Evolutionary conservation across 1,140 invertebrate genomes (phyloP), one percentile per base, ranked within the genome.

Genomic region (Laodelphax striatellus): DNA sequence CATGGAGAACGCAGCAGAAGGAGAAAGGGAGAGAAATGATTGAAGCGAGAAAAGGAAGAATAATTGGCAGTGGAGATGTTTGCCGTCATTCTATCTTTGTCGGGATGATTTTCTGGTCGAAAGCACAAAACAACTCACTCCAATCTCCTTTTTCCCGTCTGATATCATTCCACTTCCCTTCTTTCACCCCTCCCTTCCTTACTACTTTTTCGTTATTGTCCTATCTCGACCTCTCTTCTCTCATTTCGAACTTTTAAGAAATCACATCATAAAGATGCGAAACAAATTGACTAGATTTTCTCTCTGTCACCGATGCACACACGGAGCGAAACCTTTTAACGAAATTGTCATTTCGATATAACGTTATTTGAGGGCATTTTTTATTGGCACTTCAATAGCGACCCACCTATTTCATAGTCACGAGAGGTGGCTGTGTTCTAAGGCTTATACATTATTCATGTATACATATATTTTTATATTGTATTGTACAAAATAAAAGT

Each of bases 21-120:
- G 46, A 11, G 16, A 10, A 28, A 50, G 46, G 4, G 52, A 28
- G 28, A 17, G 42, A 24, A 50, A 50, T 11, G 43, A 28, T 28
- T 31, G 31, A 55, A 16, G 21, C 19, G 21, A 54, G 38, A 55
- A 46, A 55, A 44, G 24, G 50, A 46, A 52, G 52, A 57, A 44
- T 60, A 60, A 61, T 57, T 57, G 62, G 19, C 24, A 56, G 42
- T 42, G 21, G 54, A 14, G 34, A 28, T 28, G 57, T 54, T 52
- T 55, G 24, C 28, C 34, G 34, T 53, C 22, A 54, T 50, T 61
- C 44, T 41, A 46, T 17, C 46, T 22, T 17, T 17, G 16, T 50
- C 46, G 3, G 46, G 61, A 60, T 64, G 58, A 62, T 64, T 64
- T 62, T 64, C 63, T 62, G 61, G 57, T 59, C 61, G 57, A 62